A percentile compares a stretch with the other conserved stretches of the same genome.
These are phyloP conservation scores for Malurus leucopterus DNA, from an alignment of 2,797 vertebrate genomes.

Conservation along the genomic window DNA sequence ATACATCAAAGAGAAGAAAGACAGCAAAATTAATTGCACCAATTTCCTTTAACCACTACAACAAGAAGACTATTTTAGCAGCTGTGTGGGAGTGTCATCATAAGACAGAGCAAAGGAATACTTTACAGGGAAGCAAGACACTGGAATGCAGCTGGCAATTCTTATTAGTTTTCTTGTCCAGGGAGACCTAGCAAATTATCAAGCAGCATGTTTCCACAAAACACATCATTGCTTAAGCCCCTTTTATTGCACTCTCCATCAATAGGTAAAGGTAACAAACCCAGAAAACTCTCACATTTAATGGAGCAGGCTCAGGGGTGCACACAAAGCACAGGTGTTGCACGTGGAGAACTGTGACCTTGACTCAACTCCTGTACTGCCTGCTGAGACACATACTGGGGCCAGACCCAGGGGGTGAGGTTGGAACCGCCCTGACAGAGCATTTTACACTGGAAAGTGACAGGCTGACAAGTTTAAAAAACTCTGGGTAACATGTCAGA, in stretches of 20 bases:
- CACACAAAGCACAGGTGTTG: neutral
- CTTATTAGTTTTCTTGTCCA: slow-evolving; percentile 48
- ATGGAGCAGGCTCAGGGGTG: neutral
- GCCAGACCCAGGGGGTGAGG: neutral
- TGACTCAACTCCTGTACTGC: neutral
- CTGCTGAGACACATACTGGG: neutral
- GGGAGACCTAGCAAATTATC: slow-evolving; percentile 21
- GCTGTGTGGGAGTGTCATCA: slow-evolving; percentile 61
- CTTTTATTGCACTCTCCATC: neutral
- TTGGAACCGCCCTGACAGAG: neutral
- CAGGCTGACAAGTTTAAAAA: neutral
- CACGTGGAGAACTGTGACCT: neutral
- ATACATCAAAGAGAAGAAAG: slow-evolving; percentile 67
- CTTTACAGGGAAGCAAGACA: slow-evolving; percentile 37
- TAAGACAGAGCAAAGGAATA: slow-evolving; percentile 54
- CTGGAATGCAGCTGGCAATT: slow-evolving; percentile 45
- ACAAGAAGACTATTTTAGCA: slow-evolving; percentile 48
- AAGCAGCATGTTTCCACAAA: slow-evolving; percentile 35
- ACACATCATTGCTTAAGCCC: neutral
- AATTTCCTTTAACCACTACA: slow-evolving; percentile 66
- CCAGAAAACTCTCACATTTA: neutral
- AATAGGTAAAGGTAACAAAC: neutral
- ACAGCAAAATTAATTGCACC: slow-evolving; percentile 69
- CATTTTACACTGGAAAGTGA: neutral
- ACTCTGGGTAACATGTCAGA: neutral